Percentiles rank a stretch among this genome's conserved stretches.
phyloP scores from a whole-genome alignment of 2,113 vertebrate species.

The Xerus inauris region DNA sequence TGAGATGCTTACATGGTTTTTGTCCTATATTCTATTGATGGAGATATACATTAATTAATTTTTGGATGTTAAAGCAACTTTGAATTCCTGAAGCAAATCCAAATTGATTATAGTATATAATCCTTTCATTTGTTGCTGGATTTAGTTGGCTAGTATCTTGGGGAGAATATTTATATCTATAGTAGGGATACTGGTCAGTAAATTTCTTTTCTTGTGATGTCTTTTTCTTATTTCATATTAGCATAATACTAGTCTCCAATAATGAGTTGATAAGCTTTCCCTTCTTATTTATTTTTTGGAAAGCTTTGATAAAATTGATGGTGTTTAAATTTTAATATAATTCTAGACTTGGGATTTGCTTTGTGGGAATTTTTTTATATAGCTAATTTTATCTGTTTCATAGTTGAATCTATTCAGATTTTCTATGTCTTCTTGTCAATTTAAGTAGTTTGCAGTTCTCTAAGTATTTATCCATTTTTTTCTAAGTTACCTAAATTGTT shows the following conservation, averaged over 20 bases:
- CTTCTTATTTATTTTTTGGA: neutral
- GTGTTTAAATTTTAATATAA: slow-evolving; percentile 34
- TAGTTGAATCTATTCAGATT: neutral
- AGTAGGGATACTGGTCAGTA: neutral
- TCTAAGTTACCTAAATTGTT: neutral
- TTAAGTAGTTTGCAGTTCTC: neutral
- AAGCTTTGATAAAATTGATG: neutral
- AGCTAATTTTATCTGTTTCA: neutral
- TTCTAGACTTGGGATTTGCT: neutral
- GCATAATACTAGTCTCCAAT: neutral
- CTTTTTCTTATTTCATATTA: neutral
- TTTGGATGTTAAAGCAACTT: neutral
- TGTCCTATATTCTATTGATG: neutral
- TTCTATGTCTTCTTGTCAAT: neutral
- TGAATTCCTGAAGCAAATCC: neutral
- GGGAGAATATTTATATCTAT: neutral
- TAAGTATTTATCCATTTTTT: neutral
- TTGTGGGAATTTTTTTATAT: neutral
- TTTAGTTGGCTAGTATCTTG: neutral
- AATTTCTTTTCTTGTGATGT: neutral
- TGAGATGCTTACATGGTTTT: neutral
- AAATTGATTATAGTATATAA: neutral
- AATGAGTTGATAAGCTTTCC: neutral
- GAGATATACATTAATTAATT: neutral
- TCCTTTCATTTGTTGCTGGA: neutral